phyloP scores from a whole-genome alignment of 2,797 vertebrate genomes.

The Enteromius fasciolatus region DNA sequence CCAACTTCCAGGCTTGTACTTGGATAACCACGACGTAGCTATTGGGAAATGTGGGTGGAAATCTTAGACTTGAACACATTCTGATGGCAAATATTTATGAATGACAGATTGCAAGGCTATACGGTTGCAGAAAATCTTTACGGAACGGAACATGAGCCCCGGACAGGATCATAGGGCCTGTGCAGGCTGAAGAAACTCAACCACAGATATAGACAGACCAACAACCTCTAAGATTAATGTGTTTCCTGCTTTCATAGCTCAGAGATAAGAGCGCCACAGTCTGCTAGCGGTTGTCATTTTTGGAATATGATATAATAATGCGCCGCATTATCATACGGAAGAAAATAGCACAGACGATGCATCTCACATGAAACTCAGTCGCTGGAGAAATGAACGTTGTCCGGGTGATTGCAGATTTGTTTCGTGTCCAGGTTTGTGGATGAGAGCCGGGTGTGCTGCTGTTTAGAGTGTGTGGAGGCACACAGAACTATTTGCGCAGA shows the following conservation, averaged over 20 bases:
- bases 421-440: conserved; percentile 15
- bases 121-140: conserved; percentile 62
- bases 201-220: conserved; percentile 57
- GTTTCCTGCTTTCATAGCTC: conserved; percentile 55
- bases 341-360: conserved; percentile 31
- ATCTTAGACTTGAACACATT: conserved; percentile 60
- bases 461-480: conserved; percentile 10
- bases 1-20: conserved; percentile 44
- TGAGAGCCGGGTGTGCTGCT: conserved; percentile 1
- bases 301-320: conserved; percentile 58
- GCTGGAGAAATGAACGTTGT: background rate
- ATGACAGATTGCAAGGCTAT: conserved; percentile 59
- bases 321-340: conserved; percentile 28
- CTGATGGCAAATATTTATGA: conserved; percentile 62
- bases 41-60: conserved; percentile 50
- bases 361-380: conserved; percentile 4
- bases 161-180: conserved; percentile 60
- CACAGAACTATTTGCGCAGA: conserved; percentile 47
- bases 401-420: conserved; percentile 20
- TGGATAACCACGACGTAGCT: conserved; percentile 44
- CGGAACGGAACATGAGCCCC: conserved; percentile 58
- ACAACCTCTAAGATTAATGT: conserved; percentile 57
- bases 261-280: conserved; percentile 46
- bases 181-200: conserved; percentile 59
- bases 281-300: conserved; percentile 51